Conservation (phyloP, 2,113 vertebrate genomes). For the Lepisosteus oculatus region DNA sequence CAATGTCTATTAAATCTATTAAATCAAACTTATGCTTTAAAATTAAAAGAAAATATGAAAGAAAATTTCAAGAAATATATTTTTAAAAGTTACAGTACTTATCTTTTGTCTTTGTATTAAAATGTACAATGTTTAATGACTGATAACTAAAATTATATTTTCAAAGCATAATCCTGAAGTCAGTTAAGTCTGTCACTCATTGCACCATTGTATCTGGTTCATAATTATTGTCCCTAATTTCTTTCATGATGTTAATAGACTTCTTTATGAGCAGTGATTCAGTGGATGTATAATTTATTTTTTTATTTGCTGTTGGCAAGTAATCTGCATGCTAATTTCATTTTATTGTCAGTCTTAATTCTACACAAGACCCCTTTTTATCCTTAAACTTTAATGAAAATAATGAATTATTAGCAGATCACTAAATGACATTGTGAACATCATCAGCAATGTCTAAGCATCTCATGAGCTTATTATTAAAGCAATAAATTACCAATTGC, state of each 20-base stretch:
- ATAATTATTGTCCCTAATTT: not conserved
- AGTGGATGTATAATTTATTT: not conserved
- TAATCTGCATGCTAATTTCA: conserved; percentile 22
- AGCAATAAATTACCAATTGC: conserved; percentile 21
- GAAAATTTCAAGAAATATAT: too few relatives aligned
- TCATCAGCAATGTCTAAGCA: conserved; percentile 5
- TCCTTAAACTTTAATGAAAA: conserved; percentile 16
- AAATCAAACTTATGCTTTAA: too few relatives aligned
- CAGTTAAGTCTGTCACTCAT: not conserved
- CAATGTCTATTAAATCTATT: too few relatives aligned
- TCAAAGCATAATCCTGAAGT: too few relatives aligned
- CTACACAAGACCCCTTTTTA: conserved; percentile 18
- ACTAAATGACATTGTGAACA: conserved; percentile 4
- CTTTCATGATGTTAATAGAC: not conserved
- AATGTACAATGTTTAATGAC: too few relatives aligned
- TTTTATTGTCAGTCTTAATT: conserved; percentile 20
- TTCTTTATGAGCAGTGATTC: not conserved
- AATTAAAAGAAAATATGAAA: too few relatives aligned
- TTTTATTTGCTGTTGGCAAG: conserved; percentile 10
- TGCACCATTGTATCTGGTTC: not conserved
- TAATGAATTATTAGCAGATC: conserved; percentile 21
- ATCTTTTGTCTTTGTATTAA: too few relatives aligned
- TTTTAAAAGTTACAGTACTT: too few relatives aligned
- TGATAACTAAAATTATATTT: too few relatives aligned
- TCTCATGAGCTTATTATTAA: conserved; percentile 9